Evolutionary conservation across 2,888 invertebrate species (phyloP), one percentile per base, ranked within the genome.

Genomic region (Dynastes maya): DNA sequence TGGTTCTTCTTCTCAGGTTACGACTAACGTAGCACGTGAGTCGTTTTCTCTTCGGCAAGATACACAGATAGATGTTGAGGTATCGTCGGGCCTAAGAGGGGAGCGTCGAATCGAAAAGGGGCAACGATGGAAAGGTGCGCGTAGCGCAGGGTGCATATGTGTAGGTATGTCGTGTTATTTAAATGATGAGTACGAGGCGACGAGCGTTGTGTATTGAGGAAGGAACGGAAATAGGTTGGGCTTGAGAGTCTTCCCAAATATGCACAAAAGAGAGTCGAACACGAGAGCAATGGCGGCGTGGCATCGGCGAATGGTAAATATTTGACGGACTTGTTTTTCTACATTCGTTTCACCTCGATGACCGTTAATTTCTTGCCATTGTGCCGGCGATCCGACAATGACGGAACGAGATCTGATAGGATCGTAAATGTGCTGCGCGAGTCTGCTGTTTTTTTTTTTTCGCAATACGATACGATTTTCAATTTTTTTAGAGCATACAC

Each of bases 11-110:
- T 74, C 82, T 79, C 81, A 76, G 76, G 78, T 82, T 80, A 77
- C 79, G 16, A 78, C 77, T 78, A 77, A 78, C 68, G 63, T 70
- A 80, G 80, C 82, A 81, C 82, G 82, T 81, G 81, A 80, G 78
- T 29, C 63, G 55, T 64, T 29, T 32, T 29, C 64, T 9, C 45
- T 45, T 32, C 8, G 45, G 9, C 45, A 45, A 45, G 8, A 45
- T 45, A 45, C 45, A 45, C 11, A 45, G 45, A 45, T 45, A 45
- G 45, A 65, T 40, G 40, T 22, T 22, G 65, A 11, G 45, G 29
- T 13, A 45, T 16, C n/a, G 65, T 65, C 65, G 40, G 40, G 4
- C 40, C 8, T 6, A 16, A 65, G 9, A 45, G 63, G 63, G 63
- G 63, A 63, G 29, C 9, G 8, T 45, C 45, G 45, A 45, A 11